These are phyloP conservation scores for Cherax quadricarinatus DNA, from an alignment of 1,140 invertebrate genomes.

Conservation along the genomic window DNA sequence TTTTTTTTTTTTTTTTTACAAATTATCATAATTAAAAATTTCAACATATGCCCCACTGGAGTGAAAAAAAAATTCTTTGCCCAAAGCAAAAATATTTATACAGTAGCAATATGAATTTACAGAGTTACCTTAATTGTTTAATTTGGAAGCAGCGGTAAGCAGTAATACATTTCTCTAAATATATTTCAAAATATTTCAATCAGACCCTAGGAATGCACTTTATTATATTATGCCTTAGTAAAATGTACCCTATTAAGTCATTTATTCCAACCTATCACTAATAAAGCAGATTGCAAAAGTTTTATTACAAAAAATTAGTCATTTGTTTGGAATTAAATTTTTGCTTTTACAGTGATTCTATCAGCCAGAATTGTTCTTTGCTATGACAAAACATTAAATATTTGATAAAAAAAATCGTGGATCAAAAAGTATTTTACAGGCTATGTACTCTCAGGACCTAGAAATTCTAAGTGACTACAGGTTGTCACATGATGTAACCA, in stretches of 20 bases:
- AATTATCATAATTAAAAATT: no score
- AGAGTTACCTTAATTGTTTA: background rate
- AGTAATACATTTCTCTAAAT: background rate
- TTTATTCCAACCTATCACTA: background rate
- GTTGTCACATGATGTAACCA: conserved; percentile 35
- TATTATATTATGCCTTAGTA: background rate
- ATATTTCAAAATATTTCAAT: background rate
- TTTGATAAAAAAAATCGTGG: background rate
- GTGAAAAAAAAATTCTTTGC: background rate
- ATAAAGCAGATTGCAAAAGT: background rate
- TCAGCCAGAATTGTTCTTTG: no score
- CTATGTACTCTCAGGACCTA: conserved; percentile 27
- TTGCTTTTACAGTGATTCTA: no score
- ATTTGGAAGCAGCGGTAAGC: background rate
- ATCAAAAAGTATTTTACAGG: background rate
- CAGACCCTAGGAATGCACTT: background rate
- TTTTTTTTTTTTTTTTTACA: no score
- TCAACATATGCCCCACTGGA: no score
- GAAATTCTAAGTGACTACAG: conserved; percentile 15
- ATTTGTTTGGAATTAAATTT: background rate
- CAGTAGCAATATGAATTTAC: background rate
- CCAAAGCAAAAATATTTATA: background rate
- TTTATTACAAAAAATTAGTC: background rate
- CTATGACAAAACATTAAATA: background rate
- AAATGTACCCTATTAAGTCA: background rate